Percentiles rank a stretch among this genome's conserved stretches.
Evolutionary conservation across 1,140 invertebrate species (phyloP).

Genomic region (Achroia grisella): DNA sequence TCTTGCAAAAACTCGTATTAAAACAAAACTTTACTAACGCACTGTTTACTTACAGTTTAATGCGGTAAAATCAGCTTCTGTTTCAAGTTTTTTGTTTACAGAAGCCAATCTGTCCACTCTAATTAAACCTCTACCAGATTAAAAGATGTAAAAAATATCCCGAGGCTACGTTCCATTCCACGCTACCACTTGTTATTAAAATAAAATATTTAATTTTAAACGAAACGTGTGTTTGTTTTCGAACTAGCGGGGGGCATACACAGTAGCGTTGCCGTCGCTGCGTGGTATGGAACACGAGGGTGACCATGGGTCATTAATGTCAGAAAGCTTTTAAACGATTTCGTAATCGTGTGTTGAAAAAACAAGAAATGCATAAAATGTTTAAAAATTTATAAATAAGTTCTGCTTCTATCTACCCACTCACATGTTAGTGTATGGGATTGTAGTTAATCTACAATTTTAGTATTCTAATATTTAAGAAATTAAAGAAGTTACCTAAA

Average conservation of each 20-base stretch:
- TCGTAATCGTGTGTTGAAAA: no score
- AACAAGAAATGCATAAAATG: no score
- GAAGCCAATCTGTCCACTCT: constrained; percentile 20
- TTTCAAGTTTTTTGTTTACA: constrained; percentile 16
- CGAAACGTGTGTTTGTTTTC: constrained; percentile 24
- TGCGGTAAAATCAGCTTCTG: not conserved
- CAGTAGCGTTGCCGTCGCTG: constrained; percentile 35
- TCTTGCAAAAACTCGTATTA: no score
- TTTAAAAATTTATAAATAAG: no score
- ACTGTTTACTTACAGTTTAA: no score
- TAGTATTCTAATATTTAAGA: no score
- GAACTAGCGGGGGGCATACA: constrained; percentile 31
- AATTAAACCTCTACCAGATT: constrained; percentile 24
- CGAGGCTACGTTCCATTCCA: constrained; percentile 30
- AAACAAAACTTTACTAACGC: no score
- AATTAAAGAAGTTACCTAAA: no score
- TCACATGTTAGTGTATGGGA: no score
- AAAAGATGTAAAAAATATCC: constrained; percentile 21
- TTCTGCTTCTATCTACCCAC: no score
- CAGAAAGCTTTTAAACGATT: no score
- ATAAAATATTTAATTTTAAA: constrained; percentile 25
- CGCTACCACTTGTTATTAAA: constrained; percentile 19
- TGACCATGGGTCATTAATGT: constrained; percentile 9
- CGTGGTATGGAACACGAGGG: constrained; percentile 28
- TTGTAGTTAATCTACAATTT: no score